Evolutionary conservation across 2,113 vertebrate genomes (phyloP).

Genomic region (Malurus melanocephalus): DNA sequence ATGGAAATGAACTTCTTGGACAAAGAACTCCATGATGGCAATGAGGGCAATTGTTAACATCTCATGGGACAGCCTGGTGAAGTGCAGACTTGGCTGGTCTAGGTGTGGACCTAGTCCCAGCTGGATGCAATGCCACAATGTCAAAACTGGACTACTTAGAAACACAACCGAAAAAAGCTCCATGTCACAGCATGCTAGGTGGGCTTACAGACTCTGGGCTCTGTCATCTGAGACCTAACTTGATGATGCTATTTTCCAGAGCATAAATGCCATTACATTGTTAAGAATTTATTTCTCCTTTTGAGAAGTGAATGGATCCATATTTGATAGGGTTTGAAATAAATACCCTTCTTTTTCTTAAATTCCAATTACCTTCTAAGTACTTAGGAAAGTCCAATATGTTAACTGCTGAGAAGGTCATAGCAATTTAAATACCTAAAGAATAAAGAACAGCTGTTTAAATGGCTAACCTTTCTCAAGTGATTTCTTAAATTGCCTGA

Average conservation of each 20-base stretch:
- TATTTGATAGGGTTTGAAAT: background rate
- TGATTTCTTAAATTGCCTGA: background rate
- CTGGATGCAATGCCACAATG: background rate
- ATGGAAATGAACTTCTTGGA: background rate
- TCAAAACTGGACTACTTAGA: background rate
- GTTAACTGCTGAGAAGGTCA: slow-evolving; percentile 9
- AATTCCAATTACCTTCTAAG: background rate
- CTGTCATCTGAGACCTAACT: background rate
- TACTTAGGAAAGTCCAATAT: background rate
- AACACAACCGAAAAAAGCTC: background rate
- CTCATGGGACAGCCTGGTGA: background rate
- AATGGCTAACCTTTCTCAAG: slow-evolving; percentile 1
- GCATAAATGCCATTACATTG: background rate
- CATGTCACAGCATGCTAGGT: background rate
- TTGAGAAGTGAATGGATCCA: background rate
- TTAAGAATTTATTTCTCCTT: background rate
- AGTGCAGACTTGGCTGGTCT: background rate
- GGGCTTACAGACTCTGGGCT: background rate
- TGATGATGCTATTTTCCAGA: background rate
- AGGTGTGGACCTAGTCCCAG: background rate
- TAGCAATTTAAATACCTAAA: slow-evolving; percentile 3
- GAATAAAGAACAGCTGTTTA: background rate
- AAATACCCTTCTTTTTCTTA: background rate
- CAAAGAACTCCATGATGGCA: background rate
- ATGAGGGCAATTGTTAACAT: background rate